Evolutionary conservation across 1,140 invertebrate species (phyloP), one percentile per base, ranked within the genome.

Genomic region (Eupristina koningsbergeri): DNA sequence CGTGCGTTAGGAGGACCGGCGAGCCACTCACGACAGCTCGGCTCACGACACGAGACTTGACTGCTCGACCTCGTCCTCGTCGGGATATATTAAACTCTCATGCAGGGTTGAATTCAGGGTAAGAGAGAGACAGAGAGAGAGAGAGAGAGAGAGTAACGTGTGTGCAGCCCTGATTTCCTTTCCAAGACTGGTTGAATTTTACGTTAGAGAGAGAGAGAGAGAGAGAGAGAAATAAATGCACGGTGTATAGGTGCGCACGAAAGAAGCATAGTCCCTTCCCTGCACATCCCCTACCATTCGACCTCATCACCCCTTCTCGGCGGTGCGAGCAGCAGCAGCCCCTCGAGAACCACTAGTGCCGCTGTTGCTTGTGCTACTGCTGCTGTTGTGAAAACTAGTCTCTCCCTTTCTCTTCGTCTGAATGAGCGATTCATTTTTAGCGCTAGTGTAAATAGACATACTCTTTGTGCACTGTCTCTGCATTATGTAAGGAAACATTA

Each of bases 111-210:
- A 47, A 75, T 50, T 22, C 22, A 17, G 45, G 31, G 41, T 5
- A 11, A 75, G 73, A 75, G 73, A 76, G 31, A 76, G 36, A 29
- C 58, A 61, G 76, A 41, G n/a, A 53, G 39, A 34, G 63, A 64
- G 71, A 81, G 74, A 80, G 83, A 79, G 85, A 78, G 84, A 85
- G 84, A 45, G 86, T 85, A 84, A 88, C 86, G 85, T 88, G 88
- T 85, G 87, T 88, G 90, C 90, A 88, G 88, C 89, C 91, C 90
- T 88, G 89, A 89, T 87, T 41, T 85, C 86, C 88, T 88, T 88
- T 45, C 2, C 63, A 13, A 15, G 34, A 71, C 45, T 73, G 78
- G 63, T 80, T 61, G 81, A 77, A 15, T 39, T 61, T 47, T 39
- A 29, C 47, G 19, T 6, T 34, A 19, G 80, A 17, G 39, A 29